A percentile compares a stretch with the other conserved stretches of the same genome.
Evolutionary conservation across 2,797 vertebrate genomes (phyloP).

Genomic region (Nasua narica): DNA sequence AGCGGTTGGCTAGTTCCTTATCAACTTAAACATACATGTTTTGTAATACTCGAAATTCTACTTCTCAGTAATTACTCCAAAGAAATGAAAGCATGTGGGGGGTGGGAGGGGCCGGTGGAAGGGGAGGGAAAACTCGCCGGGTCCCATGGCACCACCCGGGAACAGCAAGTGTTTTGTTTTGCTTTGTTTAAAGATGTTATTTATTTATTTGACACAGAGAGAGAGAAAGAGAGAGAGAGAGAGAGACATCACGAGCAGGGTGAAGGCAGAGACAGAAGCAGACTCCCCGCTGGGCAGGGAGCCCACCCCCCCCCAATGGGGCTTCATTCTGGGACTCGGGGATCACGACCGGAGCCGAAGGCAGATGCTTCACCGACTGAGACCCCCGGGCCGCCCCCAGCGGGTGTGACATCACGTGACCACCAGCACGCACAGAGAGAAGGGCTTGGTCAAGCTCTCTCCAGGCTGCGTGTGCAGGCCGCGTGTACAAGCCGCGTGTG

Average conservation of each 20-base stretch:
- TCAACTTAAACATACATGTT: neutral
- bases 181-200: too few relatives aligned
- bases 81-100: neutral
- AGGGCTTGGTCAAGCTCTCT: neutral
- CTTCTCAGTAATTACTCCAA: neutral
- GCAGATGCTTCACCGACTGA: too few relatives aligned
- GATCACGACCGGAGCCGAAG: too few relatives aligned
- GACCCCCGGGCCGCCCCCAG: too few relatives aligned
- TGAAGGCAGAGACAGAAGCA: neutral
- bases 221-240: too few relatives aligned
- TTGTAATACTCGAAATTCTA: neutral
- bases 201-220: neutral
- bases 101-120: neutral
- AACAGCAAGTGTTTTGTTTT: neutral
- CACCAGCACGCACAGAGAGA: accelerated
- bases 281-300: too few relatives aligned
- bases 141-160: neutral
- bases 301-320: too few relatives aligned
- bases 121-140: neutral
- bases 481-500: neutral
- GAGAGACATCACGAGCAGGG: too few relatives aligned
- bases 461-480: neutral
- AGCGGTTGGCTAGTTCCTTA: neutral
- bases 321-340: too few relatives aligned
- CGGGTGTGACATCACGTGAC: neutral